Evolutionary conservation across 1,140 invertebrate species (phyloP), one percentile per base, ranked within the genome.

Genomic region (Wiebesia pumilae): DNA sequence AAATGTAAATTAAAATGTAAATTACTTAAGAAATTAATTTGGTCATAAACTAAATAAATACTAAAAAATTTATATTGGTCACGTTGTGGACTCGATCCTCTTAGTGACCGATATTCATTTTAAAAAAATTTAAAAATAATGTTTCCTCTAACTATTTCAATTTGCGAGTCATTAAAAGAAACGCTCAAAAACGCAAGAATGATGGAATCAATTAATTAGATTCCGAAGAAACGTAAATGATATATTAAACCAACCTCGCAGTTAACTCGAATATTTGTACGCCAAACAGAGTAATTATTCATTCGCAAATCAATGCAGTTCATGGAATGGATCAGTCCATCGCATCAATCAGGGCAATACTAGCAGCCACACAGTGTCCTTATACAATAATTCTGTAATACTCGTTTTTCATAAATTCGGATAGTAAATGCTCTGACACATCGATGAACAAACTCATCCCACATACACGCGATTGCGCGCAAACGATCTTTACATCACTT

Each of bases 371-470:
- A 30, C 30, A 81, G 69, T 81, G 27, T 30, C 38, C 38, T n/a
- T 7, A 47, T 65, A 7, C 54, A 30, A 84, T 77, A 38, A 84
- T 77, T 84, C 58, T n/a, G 38, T 12, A 33, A 35, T 79, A 79
- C 43, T 65, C n/a, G 30, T 51, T 84, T 84, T 84, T 84, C n/a
- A n/a, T n/a, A n/a, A 84, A 84, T 84, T 84, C 43, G 58, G 9
- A 47, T 40, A 71, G 73, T 85, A 69, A 67, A 71, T 12, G 35
- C 62, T 27, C 16, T 33, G 0, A 7, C 7, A 19, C 54, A 62
- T 80, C 35, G 54, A 79, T 54, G 30, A n/a, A 30, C n/a, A 33
- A 58, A 30, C n/a, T 58, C 30, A 58, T 30, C 16, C n/a, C 19
- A 43, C 30, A 33, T 33, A 10, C 47, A 43, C 40, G 19, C 16